A percentile compares a stretch with the other conserved stretches of the same genome.
These are phyloP conservation scores for Stenoptilia bipunctidactyla DNA, from an alignment of 2,888 invertebrate genomes.

Conservation along the genomic window DNA sequence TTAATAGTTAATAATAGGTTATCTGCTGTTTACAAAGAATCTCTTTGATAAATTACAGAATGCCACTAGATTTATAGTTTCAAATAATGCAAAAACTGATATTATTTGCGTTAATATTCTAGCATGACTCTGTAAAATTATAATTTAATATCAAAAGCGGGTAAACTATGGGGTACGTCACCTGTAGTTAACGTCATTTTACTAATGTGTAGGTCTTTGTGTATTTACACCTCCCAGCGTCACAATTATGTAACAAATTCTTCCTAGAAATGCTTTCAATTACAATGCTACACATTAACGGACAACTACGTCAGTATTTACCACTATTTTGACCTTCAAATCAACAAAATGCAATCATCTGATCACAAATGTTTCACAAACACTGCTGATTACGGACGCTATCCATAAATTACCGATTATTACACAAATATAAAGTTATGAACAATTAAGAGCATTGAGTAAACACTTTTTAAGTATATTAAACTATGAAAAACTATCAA, in stretches of 20 bases:
- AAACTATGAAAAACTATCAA: no score
- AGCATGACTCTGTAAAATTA: background rate
- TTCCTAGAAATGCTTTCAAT: conserved; percentile 1
- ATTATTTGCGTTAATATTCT: background rate
- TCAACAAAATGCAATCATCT: conserved; percentile 44
- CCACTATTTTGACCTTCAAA: conserved; percentile 37
- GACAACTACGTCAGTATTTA: conserved; percentile 26
- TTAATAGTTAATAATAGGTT: no score
- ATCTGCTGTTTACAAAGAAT: no score
- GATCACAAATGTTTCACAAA: conserved; percentile 29
- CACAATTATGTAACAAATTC: background rate
- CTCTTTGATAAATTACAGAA: no score
- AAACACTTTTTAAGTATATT: no score
- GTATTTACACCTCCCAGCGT: background rate
- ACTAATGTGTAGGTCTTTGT: background rate
- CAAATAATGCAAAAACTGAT: no score
- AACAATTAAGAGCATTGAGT: no score
- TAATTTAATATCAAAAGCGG: background rate
- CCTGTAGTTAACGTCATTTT: conserved; percentile 1
- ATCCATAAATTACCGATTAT: background rate
- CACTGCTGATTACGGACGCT: conserved; percentile 17
- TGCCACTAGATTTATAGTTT: no score
- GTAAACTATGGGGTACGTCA: background rate
- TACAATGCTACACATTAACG: conserved; percentile 4
- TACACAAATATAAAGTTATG: conserved; percentile 19